These are phyloP conservation scores for Capitulum mitella DNA, from an alignment of 2,888 invertebrate genomes.

Conservation along the genomic window DNA sequence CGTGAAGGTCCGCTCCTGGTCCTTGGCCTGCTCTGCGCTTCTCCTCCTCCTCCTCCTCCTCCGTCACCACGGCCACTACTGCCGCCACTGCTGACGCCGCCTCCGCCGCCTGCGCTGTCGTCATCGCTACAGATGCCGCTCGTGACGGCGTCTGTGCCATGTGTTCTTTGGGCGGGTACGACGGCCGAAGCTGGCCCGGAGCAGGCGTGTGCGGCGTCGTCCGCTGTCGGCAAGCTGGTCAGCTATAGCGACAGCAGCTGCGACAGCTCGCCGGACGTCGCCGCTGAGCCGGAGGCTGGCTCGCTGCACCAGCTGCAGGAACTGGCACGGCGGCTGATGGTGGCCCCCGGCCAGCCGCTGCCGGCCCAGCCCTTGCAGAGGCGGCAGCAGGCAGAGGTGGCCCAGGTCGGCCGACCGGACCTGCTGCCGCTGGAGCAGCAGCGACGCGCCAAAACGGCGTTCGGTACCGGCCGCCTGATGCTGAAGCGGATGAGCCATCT, in stretches of 20 bases:
- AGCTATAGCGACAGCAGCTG: slow-evolving; percentile 18
- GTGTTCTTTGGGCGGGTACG: no score
- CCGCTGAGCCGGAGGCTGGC: background rate
- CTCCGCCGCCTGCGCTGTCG: background rate
- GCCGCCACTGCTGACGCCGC: background rate
- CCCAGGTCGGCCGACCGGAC: background rate
- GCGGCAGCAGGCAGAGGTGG: background rate
- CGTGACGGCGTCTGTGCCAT: no score
- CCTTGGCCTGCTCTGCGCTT: background rate
- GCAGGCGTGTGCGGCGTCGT: background rate
- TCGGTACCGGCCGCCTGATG: no score
- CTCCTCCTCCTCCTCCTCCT: background rate
- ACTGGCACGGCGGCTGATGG: background rate
- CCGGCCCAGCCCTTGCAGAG: background rate
- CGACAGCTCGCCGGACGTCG: background rate
- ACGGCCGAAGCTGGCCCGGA: background rate
- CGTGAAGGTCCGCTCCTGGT: background rate
- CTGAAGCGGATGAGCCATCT: background rate
- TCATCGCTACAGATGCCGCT: background rate
- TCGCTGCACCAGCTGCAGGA: background rate
- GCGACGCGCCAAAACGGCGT: no score
- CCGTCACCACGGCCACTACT: background rate
- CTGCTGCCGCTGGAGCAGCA: background rate
- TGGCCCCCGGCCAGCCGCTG: background rate
- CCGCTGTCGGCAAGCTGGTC: background rate